phyloP scores from a whole-genome alignment of 2,113 vertebrate genomes.

The Myiozetetes cayanensis region DNA sequence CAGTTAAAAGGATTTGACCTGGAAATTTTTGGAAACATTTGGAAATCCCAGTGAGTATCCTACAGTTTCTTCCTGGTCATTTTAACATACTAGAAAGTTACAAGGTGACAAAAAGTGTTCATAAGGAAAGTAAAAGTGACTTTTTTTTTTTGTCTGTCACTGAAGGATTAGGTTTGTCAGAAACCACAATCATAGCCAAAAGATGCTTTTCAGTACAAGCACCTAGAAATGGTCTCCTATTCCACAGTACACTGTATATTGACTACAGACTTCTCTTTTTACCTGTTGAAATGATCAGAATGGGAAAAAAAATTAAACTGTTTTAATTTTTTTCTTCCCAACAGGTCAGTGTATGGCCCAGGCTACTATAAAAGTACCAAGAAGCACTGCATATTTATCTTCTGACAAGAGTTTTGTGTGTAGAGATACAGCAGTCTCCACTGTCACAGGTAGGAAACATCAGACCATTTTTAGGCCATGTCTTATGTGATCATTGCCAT shows the following conservation, averaged over 20 bases:
- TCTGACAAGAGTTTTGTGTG: not conserved
- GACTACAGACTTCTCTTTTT: not conserved
- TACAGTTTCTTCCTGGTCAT: not conserved
- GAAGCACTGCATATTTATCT: not conserved
- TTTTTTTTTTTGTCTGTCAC: not conserved
- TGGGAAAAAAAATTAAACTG: not conserved
- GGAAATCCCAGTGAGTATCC: not conserved
- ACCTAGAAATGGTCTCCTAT: not conserved
- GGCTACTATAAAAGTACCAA: not conserved
- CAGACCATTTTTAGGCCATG: not conserved
- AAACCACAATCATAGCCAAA: not conserved
- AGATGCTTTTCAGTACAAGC: not conserved
- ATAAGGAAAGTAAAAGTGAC: not conserved
- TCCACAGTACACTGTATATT: not conserved
- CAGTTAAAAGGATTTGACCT: not conserved
- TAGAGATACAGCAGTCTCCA: not conserved
- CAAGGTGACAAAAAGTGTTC: not conserved
- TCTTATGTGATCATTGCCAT: not conserved
- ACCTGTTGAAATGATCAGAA: not conserved
- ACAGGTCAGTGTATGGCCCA: not conserved
- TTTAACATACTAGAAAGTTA: not conserved
- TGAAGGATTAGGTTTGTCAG: not conserved
- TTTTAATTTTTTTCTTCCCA: not conserved
- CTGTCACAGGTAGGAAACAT: not conserved
- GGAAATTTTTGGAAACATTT: not conserved